Evolutionary conservation across 2,888 invertebrate species (phyloP), one percentile per base, ranked within the genome.

Genomic region (Epinotia brunnichana): DNA sequence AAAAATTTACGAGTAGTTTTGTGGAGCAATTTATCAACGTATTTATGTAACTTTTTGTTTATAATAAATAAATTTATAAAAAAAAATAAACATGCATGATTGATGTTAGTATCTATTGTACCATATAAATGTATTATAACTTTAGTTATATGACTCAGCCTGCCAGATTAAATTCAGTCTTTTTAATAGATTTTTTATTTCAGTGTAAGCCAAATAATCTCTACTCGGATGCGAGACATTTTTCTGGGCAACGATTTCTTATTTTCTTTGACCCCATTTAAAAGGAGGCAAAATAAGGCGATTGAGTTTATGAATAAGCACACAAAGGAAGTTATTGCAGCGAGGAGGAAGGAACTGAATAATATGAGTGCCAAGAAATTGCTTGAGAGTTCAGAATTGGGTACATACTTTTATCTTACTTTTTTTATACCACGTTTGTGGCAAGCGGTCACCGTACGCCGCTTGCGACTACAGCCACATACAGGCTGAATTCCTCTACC

Each of bases 191-290:
- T 61, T 59, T 17, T 41, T 17, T 41, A 56, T 68, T 69, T 44
- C 21, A 29, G 66, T 70, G 60, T 77, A 17, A 77, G 72, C 53
- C 62, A 78, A 54, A 84, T 91, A 5, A 24, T 85, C 0, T 75
- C 88, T 0, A 76, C 79, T 63, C 84, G 91, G 69, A 90, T 90
- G 86, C 84, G 89, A 74, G 86, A 91, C 69, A 85, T 88, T 0
- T 80, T 92, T 17, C 69, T 90, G 2, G 83, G 83, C 4, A 77
- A 80, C 1, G 88, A 91, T 44, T 59, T 76, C 0, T 77, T 92
- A 2, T 94, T 93, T 69, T 93, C 94, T 76, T 85, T 95, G 5
- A 89, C 95, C 0, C 85, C 90, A 5, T 89, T 94, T 68, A 96
- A 96, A 21, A 93, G 90, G 71, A 90, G 91, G 29, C 95, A 95